A percentile compares a stretch with the other conserved stretches of the same genome.
Evolutionary conservation across 2,888 invertebrate species (phyloP).

Genomic region (Eristalinus aeneus): DNA sequence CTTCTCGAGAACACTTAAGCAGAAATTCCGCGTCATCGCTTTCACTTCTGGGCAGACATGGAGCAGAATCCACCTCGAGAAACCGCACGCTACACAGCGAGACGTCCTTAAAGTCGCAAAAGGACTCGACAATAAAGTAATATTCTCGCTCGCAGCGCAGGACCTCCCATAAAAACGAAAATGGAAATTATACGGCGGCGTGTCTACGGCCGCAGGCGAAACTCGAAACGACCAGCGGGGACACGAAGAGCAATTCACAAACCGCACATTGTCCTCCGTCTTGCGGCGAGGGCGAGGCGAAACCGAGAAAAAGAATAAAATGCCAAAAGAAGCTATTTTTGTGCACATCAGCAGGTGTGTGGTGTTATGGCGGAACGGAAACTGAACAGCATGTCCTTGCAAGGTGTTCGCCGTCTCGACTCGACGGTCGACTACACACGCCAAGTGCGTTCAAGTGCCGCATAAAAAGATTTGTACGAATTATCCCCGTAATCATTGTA

Average conservation of each 20-base stretch:
- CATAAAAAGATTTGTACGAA: conserved; percentile 68
- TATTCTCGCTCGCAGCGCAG: conserved; percentile 47
- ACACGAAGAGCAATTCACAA: conserved; percentile 46
- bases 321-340: neutral
- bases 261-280: conserved; percentile 39
- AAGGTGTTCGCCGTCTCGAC: too few species aligned
- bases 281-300: neutral
- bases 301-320: neutral
- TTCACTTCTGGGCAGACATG: conserved; percentile 11
- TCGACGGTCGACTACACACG: conserved; percentile 15
- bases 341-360: conserved; percentile 35
- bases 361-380: conserved; percentile 16
- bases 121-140: conserved; percentile 53
- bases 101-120: neutral
- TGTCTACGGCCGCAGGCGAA: conserved; percentile 47
- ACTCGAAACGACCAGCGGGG: conserved; percentile 12
- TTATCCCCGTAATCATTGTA: conserved; percentile 65
- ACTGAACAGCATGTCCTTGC: conserved; percentile 47
- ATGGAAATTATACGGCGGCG: conserved; percentile 58
- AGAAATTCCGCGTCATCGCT: conserved; percentile 46
- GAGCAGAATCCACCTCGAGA: neutral
- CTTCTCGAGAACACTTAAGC: conserved; percentile 32
- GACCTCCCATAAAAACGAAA: conserved; percentile 56
- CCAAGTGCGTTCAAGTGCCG: conserved; percentile 44
- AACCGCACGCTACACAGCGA: neutral